Conservation (phyloP, 2,888 invertebrate genomes). For the Cheilosia impressa region DNA sequence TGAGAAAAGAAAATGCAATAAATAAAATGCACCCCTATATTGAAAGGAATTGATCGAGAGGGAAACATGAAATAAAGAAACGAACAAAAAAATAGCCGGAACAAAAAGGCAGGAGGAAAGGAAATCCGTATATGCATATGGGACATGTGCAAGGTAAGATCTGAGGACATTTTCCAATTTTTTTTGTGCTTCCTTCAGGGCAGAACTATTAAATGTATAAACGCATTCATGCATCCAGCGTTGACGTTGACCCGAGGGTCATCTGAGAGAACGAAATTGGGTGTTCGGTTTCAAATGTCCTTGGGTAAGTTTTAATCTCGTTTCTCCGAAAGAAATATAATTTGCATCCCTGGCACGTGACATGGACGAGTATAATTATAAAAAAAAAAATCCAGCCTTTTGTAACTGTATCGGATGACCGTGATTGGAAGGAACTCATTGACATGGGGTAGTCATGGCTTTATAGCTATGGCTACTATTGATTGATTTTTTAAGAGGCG, state of each 20-base stretch:
- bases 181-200: constrained; percentile 35
- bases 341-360: constrained; percentile 75
- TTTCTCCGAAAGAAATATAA: constrained; percentile 62
- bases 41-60: constrained; percentile 32
- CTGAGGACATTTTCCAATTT: constrained; percentile 61
- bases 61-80: constrained; percentile 36
- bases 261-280: constrained; percentile 33
- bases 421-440: constrained; percentile 53
- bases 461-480: constrained; percentile 35
- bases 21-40: constrained; percentile 64
- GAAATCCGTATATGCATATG: constrained; percentile 36
- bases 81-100: constrained; percentile 34
- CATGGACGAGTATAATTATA: constrained; percentile 64
- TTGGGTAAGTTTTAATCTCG: constrained; percentile 65
- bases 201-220: constrained; percentile 40
- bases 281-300: constrained; percentile 65
- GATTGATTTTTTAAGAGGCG: constrained; percentile 69
- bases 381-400: constrained; percentile 20
- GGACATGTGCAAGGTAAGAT: constrained; percentile 67
- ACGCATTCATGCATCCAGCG: constrained; percentile 68
- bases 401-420: constrained; percentile 73
- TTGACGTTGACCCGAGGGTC: constrained; percentile 72
- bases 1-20: constrained; percentile 46
- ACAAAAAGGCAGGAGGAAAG: constrained; percentile 60
- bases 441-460: constrained; percentile 46